These are phyloP conservation scores for Lycia hirtaria DNA, from an alignment of 2,888 invertebrate genomes.

Conservation along the genomic window DNA sequence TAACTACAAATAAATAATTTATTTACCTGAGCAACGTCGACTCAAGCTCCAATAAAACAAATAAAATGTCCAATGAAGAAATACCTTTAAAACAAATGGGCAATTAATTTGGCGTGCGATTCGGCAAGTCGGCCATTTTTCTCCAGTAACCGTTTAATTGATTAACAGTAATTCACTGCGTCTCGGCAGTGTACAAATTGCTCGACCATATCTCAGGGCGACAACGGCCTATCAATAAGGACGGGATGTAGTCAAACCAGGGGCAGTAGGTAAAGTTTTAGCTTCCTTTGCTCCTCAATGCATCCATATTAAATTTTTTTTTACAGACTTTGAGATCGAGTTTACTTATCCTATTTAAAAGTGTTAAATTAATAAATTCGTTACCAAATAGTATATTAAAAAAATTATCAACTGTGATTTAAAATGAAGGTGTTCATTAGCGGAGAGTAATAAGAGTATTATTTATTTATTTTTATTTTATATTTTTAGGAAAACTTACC, in stretches of 20 bases:
- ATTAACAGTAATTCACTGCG: constrained; percentile 52
- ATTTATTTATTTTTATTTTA: too few species aligned
- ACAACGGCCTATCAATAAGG: constrained; percentile 79
- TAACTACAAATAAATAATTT: too few species aligned
- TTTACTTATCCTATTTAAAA: too few species aligned
- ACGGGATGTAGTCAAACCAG: background rate
- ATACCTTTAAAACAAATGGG: constrained; percentile 32
- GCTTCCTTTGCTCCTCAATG: too few species aligned
- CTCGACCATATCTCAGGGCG: constrained; percentile 71
- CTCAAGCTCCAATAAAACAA: background rate
- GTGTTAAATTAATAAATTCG: too few species aligned
- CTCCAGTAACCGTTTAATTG: constrained; percentile 46
- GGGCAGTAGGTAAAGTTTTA: constrained; percentile 8
- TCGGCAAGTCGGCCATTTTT: constrained; percentile 40
- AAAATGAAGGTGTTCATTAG: too few species aligned
- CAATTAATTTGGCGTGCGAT: constrained; percentile 27
- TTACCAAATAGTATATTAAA: too few species aligned
- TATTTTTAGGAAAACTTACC: too few species aligned
- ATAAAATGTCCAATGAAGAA: constrained; percentile 24
- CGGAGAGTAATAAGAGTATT: too few species aligned
- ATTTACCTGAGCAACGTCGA: background rate
- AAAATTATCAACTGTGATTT: too few species aligned
- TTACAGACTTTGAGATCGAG: too few species aligned
- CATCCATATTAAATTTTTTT: background rate
- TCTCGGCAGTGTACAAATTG: constrained; percentile 57